Evolutionary conservation across 1,140 invertebrate genomes (phyloP).

Genomic region (Tetramorium alpestre): DNA sequence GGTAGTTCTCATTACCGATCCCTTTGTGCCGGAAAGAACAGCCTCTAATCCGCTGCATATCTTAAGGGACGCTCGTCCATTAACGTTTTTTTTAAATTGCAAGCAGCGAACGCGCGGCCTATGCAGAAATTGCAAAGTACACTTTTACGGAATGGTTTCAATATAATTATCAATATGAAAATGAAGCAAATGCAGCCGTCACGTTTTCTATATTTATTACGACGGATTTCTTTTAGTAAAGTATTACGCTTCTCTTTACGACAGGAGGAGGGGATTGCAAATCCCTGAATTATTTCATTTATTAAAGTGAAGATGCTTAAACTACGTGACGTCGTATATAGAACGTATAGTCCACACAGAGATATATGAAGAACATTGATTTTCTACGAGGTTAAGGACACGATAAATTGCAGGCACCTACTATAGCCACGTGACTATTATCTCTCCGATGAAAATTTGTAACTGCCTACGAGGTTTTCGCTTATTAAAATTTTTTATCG

Average conservation of each 20-base stretch:
- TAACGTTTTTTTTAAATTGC: constrained; percentile 44
- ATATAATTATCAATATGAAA: not conserved
- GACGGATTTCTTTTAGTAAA: not conserved
- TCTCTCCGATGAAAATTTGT: constrained; percentile 11
- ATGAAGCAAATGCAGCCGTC: not conserved
- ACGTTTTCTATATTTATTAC: not conserved
- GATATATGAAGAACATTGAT: constrained; percentile 75
- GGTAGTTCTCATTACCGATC: constrained; percentile 68
- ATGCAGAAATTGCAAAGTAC: constrained; percentile 23
- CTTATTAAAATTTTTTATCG: not conserved
- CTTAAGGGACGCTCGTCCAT: constrained; percentile 47
- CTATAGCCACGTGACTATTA: constrained; percentile 64
- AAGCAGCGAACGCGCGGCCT: not conserved
- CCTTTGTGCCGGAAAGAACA: constrained; percentile 57
- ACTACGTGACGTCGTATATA: not conserved
- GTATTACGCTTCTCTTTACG: not conserved
- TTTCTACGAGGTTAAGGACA: constrained; percentile 79
- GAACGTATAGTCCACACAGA: not conserved
- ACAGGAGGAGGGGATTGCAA: not conserved
- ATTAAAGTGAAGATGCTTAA: not conserved
- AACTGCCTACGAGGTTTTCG: not conserved
- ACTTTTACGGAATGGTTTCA: not conserved
- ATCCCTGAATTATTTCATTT: not conserved
- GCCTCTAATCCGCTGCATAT: constrained; percentile 50
- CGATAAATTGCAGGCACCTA: constrained; percentile 47